Evolutionary conservation across 2,888 invertebrate species (phyloP).

Genomic region (Endotricha flammealis): DNA sequence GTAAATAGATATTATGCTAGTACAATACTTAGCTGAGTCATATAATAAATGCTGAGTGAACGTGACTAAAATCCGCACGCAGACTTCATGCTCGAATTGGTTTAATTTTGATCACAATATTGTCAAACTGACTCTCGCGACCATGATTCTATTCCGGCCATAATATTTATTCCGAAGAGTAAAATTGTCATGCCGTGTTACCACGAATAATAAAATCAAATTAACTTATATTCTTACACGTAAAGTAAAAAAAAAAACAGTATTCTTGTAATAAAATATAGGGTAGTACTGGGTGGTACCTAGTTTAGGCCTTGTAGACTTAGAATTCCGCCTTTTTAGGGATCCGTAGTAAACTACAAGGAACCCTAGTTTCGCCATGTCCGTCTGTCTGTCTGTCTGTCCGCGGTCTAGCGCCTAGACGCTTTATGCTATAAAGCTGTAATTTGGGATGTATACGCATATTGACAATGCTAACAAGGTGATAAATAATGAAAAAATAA

Average conservation of each 20-base stretch:
- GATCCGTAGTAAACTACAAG: too few relatives aligned
- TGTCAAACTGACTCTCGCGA: conserved; percentile 1
- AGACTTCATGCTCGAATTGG: conserved; percentile 29
- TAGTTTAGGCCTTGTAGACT: neutral
- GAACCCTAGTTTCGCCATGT: too few relatives aligned
- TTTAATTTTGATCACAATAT: conserved; percentile 22
- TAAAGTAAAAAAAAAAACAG: conserved; percentile 1
- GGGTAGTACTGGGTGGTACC: conserved; percentile 3
- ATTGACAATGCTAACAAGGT: too few relatives aligned
- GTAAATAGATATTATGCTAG: neutral
- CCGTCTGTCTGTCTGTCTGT: too few relatives aligned
- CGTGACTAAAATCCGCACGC: conserved; percentile 33
- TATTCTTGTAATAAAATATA: too few relatives aligned
- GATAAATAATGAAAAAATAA: conserved; percentile 2
- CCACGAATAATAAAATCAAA: conserved; percentile 6
- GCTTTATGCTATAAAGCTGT: too few relatives aligned
- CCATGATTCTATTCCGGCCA: neutral
- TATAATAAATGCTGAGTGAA: conserved; percentile 24
- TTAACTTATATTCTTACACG: neutral
- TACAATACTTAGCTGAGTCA: conserved; percentile 15
- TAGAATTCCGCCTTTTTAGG: conserved; percentile 4
- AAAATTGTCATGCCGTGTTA: conserved; percentile 10
- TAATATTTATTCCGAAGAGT: neutral
- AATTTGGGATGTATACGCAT: too few relatives aligned
- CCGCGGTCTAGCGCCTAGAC: too few relatives aligned